A percentile compares a stretch with the other conserved stretches of the same genome.
Evolutionary conservation across 2,113 vertebrate species (phyloP).

Genomic region (Telmatochromis bifrenatus): DNA sequence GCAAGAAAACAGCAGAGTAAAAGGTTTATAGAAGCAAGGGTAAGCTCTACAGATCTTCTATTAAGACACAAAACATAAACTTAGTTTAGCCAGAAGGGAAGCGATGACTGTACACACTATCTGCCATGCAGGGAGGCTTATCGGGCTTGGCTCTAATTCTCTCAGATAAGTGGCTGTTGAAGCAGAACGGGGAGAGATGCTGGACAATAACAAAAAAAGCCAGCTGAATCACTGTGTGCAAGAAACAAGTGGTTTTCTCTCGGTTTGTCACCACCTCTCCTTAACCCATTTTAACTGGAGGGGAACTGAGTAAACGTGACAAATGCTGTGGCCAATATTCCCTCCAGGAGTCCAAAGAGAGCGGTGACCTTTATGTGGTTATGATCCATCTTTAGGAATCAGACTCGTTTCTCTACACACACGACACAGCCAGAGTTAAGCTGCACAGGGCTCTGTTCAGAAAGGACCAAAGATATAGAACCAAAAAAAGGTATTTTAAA

Average conservation of each 20-base stretch:
- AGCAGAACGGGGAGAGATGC: slow-evolving; percentile 17
- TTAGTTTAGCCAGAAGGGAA: not conserved
- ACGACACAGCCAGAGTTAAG: not conserved
- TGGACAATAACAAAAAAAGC: not conserved
- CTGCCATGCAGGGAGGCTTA: slow-evolving; percentile 27
- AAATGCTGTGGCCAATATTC: not conserved
- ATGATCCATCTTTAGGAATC: not conserved
- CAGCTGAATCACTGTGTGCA: not conserved
- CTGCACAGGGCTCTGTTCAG: slow-evolving; percentile 18
- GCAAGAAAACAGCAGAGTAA: not conserved
- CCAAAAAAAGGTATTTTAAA: not conserved
- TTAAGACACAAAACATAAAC: not conserved
- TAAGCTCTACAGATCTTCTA: not conserved
- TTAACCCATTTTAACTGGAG: not conserved
- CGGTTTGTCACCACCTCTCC: not conserved
- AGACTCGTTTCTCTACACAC: not conserved
- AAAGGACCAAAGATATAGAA: not conserved
- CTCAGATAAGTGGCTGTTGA: slow-evolving; percentile 34
- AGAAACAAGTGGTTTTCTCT: not conserved
- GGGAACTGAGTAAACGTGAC: not conserved
- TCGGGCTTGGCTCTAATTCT: slow-evolving; percentile 4
- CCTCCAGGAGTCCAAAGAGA: not conserved
- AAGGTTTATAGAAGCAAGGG: not conserved
- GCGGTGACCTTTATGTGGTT: not conserved
- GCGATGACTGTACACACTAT: not conserved